Conservation (phyloP, 2,113 vertebrate genomes). For the Hippocampus barbouri region DNA sequence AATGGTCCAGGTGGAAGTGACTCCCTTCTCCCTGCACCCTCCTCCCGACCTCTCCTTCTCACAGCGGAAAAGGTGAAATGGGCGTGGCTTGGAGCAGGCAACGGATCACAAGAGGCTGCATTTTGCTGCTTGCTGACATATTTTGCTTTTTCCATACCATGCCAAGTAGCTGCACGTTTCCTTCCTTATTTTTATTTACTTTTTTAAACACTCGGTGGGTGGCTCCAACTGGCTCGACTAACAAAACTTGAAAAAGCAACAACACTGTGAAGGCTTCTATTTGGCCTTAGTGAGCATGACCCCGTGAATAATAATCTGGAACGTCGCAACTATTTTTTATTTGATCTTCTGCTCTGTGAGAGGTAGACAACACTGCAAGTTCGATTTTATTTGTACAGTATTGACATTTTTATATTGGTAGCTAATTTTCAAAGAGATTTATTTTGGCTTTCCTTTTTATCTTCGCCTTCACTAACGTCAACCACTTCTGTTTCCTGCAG, state of each 20-base stretch:
- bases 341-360: constrained; percentile 34
- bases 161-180: constrained; percentile 68
- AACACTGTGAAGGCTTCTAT: constrained; percentile 10
- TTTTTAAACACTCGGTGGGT: constrained; percentile 6
- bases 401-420: neutral
- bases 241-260: constrained; percentile 10
- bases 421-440: neutral
- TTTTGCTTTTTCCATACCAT: constrained; percentile 81
- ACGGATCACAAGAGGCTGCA: constrained; percentile 73
- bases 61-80: constrained; percentile 90
- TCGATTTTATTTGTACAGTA: constrained; percentile 8
- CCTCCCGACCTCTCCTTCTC: constrained; percentile 74
- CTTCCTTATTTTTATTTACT: constrained; percentile 1
- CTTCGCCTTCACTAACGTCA: constrained; percentile 16
- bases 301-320: constrained; percentile 5
- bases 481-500: constrained; percentile 70
- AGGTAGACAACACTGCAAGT: constrained; percentile 18
- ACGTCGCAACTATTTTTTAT: neutral
- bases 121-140: constrained; percentile 79
- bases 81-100: constrained; percentile 86
- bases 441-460: neutral
- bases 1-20: constrained; percentile 99
- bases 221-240: constrained; percentile 20
- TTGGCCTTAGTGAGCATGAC: constrained; percentile 45
- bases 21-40: constrained; percentile 89